Evolutionary conservation across 53 echinoderm and acorn worm genomes (phyloP).

Genomic region (Crossaster papposus): DNA sequence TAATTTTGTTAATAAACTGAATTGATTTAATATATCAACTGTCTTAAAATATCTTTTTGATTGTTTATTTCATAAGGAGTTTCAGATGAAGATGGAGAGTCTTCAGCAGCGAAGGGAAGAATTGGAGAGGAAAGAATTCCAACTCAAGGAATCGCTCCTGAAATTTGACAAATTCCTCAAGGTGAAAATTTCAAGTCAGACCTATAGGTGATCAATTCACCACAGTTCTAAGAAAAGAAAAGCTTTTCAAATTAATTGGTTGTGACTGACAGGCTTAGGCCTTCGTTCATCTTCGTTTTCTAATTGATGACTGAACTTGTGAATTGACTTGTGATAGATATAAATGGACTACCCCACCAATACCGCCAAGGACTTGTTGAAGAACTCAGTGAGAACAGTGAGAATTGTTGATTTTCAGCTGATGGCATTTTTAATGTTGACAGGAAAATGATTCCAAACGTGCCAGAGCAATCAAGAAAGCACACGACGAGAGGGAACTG

Average conservation of each 20-base stretch:
- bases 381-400: too few species aligned
- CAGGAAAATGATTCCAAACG: slow-evolving; percentile 99
- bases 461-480: slow-evolving; percentile 96
- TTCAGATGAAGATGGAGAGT: slow-evolving; percentile 99
- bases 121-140: slow-evolving; percentile 92
- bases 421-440: background rate
- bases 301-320: too few species aligned
- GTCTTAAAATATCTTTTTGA: background rate
- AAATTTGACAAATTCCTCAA: slow-evolving; percentile 99
- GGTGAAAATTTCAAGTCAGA: slow-evolving; percentile 53
- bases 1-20: too few species aligned
- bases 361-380: too few species aligned
- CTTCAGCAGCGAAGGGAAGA: slow-evolving; percentile 94
- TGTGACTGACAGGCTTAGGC: too few species aligned
- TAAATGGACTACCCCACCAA: too few species aligned
- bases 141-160: slow-evolving; percentile 92
- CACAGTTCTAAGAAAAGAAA: background rate
- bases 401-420: background rate
- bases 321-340: too few species aligned
- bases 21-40: background rate
- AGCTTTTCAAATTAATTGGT: too few species aligned
- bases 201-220: background rate
- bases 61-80: slow-evolving; percentile 67
- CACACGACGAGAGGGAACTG: slow-evolving; percentile 84
- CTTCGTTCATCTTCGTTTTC: too few species aligned